Evolutionary conservation across 2,113 vertebrate species (phyloP).

Genomic region (Ariopsis seemanni): DNA sequence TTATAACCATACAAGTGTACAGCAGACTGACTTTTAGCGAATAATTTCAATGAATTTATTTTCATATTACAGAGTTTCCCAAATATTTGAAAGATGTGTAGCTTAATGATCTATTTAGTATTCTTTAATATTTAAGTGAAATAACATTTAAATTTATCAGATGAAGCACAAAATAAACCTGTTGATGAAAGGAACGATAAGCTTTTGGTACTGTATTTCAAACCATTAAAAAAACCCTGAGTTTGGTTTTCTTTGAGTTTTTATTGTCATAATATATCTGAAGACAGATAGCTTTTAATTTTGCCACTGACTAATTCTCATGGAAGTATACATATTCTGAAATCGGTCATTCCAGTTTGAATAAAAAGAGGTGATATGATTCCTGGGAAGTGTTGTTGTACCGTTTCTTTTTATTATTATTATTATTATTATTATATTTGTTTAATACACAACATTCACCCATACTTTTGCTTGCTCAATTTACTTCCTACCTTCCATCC

Average conservation of each 20-base stretch:
- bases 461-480: background rate
- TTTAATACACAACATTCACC: background rate
- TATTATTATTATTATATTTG: background rate
- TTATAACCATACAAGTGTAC: background rate
- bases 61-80: background rate
- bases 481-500: background rate
- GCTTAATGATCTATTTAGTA: background rate
- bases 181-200: background rate
- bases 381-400: constrained; percentile 36
- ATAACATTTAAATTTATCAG: constrained; percentile 41
- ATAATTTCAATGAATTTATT: constrained; percentile 12
- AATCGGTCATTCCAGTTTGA: constrained; percentile 49
- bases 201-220: constrained; percentile 14
- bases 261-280: constrained; percentile 39
- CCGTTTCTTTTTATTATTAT: constrained; percentile 25
- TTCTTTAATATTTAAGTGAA: background rate
- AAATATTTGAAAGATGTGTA: constrained; percentile 7
- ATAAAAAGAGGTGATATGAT: constrained; percentile 61
- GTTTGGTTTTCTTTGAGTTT: constrained; percentile 41
- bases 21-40: constrained; percentile 4
- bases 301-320: constrained; percentile 39
- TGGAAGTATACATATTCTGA: constrained; percentile 56
- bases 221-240: background rate
- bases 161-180: background rate
- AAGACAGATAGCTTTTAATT: constrained; percentile 17